A percentile compares a stretch with the other conserved stretches of the same genome.
Evolutionary conservation across 2,888 invertebrate genomes (phyloP).

Genomic region (Stenoptilia bipunctidactyla): DNA sequence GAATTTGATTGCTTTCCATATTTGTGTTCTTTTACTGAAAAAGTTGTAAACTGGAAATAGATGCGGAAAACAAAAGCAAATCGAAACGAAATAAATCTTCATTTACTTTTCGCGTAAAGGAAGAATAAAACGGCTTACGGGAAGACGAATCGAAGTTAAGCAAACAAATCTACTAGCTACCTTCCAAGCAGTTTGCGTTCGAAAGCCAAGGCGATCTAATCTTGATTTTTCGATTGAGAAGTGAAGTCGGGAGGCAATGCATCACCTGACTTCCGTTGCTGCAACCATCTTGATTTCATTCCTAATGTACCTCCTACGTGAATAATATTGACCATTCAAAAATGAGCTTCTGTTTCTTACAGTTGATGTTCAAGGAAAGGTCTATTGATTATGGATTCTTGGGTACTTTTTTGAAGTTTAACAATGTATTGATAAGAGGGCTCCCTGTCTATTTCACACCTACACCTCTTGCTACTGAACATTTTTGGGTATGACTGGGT

Average conservation of each 20-base stretch:
- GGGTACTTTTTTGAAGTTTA: background rate
- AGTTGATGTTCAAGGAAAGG: background rate
- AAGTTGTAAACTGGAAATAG: too few relatives aligned
- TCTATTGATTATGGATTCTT: background rate
- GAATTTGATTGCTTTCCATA: too few relatives aligned
- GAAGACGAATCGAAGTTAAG: conserved; percentile 32
- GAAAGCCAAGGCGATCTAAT: conserved; percentile 54
- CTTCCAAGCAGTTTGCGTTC: conserved; percentile 42
- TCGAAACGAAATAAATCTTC: conserved; percentile 20
- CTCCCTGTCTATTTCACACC: conserved; percentile 46
- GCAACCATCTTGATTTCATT: conserved; percentile 59
- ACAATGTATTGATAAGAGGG: too few relatives aligned
- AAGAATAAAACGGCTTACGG: conserved; percentile 21
- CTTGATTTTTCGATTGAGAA: conserved; percentile 51
- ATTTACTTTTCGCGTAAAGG: conserved; percentile 27
- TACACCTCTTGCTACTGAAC: conserved; percentile 41
- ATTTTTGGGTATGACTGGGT: conserved; percentile 13
- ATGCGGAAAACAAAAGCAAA: too few relatives aligned
- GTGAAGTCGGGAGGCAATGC: conserved; percentile 46
- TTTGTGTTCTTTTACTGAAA: too few relatives aligned
- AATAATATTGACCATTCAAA: background rate
- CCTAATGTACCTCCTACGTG: conserved; percentile 59
- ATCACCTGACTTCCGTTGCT: conserved; percentile 66
- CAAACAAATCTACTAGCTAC: conserved; percentile 34
- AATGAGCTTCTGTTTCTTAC: background rate